Evolutionary conservation across 2,888 invertebrate species (phyloP), one percentile per base, ranked within the genome.

Genomic region (Cancer borealis): DNA sequence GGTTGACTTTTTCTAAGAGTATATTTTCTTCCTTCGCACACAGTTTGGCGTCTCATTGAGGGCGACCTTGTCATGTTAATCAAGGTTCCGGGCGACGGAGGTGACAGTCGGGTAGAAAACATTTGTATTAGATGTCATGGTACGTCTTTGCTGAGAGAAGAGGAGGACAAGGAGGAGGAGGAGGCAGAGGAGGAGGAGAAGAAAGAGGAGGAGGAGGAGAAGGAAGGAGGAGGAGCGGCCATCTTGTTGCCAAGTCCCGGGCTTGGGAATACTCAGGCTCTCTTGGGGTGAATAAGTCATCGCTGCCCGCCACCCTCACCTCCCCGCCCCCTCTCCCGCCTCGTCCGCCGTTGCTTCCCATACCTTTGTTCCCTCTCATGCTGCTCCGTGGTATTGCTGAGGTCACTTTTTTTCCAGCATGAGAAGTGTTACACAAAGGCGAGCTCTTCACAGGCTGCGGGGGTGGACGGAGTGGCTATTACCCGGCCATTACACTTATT

Each of bases 241-340:
- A 91, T 91, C 91, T 91, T 91, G 91, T 91, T 73, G 91, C 73
- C 73, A 91, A 73, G 91, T 66, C 91, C 66, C 45, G 12, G 91
- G 5, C 73, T 8, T 10, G 91, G 91, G 45, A 73, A 45, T 45
- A 39, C 12, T 21, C 46, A 66, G 45, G 73, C 60, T 46, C 91
- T 91, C 91, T 45, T 91, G 91, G 91, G 91, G 73, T 91, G 73
- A 73, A 73, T 91, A 91, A 91, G 73, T 91, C 73, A 73, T 91
- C 89, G 30, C 17, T 54, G 30, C 30, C 89, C 73, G 73, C 73
- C 91, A 12, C 91, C 91, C 26, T 21, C 66, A 45, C 91, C 66
- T 49, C 54, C 90, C 90, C 49, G 54, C 54, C 54, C 1, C 60
- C 8, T 49, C 30, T 10, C 54, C 49, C 90, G n/a, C 60, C 60